phyloP scores from a whole-genome alignment of 2,888 invertebrate species.

The Epistrophe eligans region DNA sequence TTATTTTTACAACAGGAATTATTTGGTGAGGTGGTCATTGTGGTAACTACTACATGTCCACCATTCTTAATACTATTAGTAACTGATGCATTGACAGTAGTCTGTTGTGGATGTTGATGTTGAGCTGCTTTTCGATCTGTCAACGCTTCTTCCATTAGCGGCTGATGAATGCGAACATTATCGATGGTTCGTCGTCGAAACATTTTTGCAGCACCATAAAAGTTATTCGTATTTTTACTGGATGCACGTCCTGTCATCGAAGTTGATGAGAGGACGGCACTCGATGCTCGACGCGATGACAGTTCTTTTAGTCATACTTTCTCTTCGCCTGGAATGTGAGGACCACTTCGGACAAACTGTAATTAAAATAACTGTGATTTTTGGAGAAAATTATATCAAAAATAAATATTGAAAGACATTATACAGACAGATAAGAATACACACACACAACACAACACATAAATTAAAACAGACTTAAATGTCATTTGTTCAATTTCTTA shows the following conservation, averaged over 20 bases:
- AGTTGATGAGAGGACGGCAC: slow-evolving; percentile 77
- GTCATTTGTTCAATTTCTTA: too few relatives aligned
- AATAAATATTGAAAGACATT: not conserved
- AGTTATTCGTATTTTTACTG: slow-evolving; percentile 62
- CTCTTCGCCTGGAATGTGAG: slow-evolving; percentile 89
- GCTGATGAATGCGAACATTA: slow-evolving; percentile 81
- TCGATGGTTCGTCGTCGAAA: slow-evolving; percentile 81
- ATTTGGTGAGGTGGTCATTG: slow-evolving; percentile 68
- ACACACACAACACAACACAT: not conserved
- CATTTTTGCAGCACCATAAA: slow-evolving; percentile 78
- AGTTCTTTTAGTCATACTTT: slow-evolving; percentile 91
- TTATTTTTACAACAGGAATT: slow-evolving; percentile 77
- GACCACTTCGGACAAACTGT: slow-evolving; percentile 92
- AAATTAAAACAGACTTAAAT: too few relatives aligned
- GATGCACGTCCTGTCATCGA: slow-evolving; percentile 56
- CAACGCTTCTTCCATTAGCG: slow-evolving; percentile 81
- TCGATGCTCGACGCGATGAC: slow-evolving; percentile 82
- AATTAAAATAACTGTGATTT: slow-evolving; percentile 84
- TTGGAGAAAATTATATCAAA: slow-evolving; percentile 78
- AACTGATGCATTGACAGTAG: slow-evolving; percentile 63
- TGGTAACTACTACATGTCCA: slow-evolving; percentile 78
- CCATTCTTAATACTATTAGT: slow-evolving; percentile 75
- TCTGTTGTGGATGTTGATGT: slow-evolving; percentile 23
- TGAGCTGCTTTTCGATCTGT: slow-evolving; percentile 58
- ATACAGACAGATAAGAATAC: not conserved